Conservation (phyloP, 1,140 invertebrate species). For the Drusus annulatus region DNA sequence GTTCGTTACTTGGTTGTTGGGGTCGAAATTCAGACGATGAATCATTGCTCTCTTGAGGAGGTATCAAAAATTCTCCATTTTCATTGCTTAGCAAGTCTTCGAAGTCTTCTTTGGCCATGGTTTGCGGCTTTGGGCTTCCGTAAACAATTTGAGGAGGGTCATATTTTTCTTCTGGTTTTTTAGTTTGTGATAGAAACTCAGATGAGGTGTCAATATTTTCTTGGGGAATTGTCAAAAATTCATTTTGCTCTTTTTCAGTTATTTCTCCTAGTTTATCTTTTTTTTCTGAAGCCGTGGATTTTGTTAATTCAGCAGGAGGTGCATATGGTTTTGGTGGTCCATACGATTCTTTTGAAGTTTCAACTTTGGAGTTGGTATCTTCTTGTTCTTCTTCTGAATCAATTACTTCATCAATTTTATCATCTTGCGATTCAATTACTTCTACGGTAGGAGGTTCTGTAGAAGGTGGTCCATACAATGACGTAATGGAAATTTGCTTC, state of each 20-base stretch:
- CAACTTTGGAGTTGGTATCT: not conserved
- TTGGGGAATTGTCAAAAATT: no score
- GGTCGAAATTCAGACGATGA: not conserved
- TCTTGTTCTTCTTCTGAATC: not conserved
- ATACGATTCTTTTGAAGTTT: not conserved
- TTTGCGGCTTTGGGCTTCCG: not conserved
- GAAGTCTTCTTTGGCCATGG: not conserved
- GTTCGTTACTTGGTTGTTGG: not conserved
- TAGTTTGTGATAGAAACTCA: not conserved
- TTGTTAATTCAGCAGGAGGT: not conserved
- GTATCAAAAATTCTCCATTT: no score
- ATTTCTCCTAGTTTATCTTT: not conserved
- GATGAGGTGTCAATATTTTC: no score
- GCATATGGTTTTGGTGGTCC: not conserved
- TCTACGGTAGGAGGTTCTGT: not conserved
- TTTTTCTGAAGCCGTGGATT: not conserved
- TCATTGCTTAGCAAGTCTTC: no score
- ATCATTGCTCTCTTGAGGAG: no score
- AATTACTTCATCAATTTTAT: not conserved
- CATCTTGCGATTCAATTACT: not conserved
- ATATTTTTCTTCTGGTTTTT: constrained; percentile 10
- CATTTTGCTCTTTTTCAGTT: no score
- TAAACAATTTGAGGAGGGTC: constrained; percentile 10
- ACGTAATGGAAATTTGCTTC: not conserved
- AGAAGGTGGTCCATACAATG: not conserved